Base-by-base conservation (phyloP, 2,113 vertebrate genomes). In the Myrmecophaga tridactyla region DNA sequence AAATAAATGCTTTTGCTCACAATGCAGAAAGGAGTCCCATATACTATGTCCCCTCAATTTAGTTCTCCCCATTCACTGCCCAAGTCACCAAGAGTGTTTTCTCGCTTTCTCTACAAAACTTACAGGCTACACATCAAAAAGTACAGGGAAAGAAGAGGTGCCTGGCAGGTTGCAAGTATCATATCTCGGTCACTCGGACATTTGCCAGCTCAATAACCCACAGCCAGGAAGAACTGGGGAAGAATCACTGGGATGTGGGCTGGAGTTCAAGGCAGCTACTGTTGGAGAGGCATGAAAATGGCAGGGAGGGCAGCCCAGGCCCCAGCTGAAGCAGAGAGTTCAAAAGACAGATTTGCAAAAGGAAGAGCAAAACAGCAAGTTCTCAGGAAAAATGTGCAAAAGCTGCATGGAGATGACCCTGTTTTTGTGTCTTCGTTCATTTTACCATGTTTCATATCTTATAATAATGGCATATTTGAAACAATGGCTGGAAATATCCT, bases 61-160 rank as follows among this genome's bases (percentile, higher is more conserved):
- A 60, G 9, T 85, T 78, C 41, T 94, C 63, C 58, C 43, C 53
- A 83, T 95, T 94, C 89, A 94, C 82, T 17, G 62, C 65, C 96
- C 94, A 58, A 97, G 96, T 97, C 96, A 95, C 36, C 82, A 83
- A 92, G 78, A 96, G 96, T 96, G 89, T 97, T 98, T 94, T 92
- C 73, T 88, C 96, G 27, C 96, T 97, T 90, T 95, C 85, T 53
- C 69, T 72, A 81, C 82, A 95, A 97, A 98, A 96, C 96, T 98
- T 97, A 96, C 63, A 96, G 97, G 97, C 96, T 96, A 96, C 96
- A 97, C 97, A 98, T 98, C 97, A 98, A 97, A 98, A 98, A 96
- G 97, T 97, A 78, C 88, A 97, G 93, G 92, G 95, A 97, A 98
- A 98, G 97, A 96, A 98, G 96, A 97, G 95, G 96, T 92, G 98